A percentile compares a stretch with the other conserved stretches of the same genome.
Conservation (phyloP, 2,113 vertebrate genomes). For the Miniopterus natalensis region DNA sequence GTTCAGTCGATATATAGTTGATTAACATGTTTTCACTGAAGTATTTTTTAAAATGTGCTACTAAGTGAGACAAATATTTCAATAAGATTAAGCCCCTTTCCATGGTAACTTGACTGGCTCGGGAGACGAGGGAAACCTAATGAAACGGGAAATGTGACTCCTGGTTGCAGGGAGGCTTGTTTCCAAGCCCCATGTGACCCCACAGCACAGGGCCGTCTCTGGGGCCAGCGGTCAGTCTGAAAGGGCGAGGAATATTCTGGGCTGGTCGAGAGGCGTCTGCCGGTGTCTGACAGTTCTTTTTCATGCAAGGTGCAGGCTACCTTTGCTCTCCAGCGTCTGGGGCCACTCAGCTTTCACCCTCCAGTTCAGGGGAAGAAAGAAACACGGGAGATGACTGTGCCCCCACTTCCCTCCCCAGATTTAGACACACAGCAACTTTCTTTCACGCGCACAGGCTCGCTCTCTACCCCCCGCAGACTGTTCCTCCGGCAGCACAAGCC, state of each 20-base stretch:
- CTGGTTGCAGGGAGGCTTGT: neutral
- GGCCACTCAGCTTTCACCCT: neutral
- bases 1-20: neutral
- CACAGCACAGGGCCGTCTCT: neutral
- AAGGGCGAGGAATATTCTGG: neutral
- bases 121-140: neutral
- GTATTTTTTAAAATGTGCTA: slow-evolving; percentile 14
- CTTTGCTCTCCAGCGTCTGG: neutral
- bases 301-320: neutral
- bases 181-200: neutral
- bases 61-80: neutral
- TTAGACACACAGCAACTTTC: neutral
- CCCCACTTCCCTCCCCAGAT: neutral
- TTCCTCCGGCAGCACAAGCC: slow-evolving; percentile 64
- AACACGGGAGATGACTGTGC: neutral
- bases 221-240: neutral
- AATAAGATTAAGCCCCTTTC: neutral
- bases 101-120: slow-evolving; percentile 41
- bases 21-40: neutral
- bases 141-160: slow-evolving; percentile 20
- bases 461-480: neutral
- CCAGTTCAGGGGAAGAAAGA: neutral
- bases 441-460: neutral
- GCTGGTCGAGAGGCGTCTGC: neutral
- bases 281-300: neutral